Base-by-base conservation (phyloP, 1,140 invertebrate species). In the Calliopsis andreniformis region DNA sequence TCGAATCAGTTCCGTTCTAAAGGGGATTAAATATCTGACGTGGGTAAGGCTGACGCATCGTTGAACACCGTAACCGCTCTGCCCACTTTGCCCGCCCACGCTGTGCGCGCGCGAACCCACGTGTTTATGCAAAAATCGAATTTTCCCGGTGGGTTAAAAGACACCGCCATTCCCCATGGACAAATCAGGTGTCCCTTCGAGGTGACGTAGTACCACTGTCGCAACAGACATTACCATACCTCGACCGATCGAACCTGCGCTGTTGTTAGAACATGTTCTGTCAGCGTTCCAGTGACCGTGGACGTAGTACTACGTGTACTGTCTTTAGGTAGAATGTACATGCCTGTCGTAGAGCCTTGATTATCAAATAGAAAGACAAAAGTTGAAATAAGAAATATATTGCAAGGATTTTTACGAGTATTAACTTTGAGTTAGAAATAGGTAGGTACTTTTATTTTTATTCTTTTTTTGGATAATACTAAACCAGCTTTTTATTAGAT, bases 41-140 rank as follows among this genome's bases (percentile, higher is more conserved):
- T 25, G 28, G 18, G 28, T 23, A 68, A 61, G 12, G 56, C 61
- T 71, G 68, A 71, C 68, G 68, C 56, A 71, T 71, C 68, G 6
- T 61, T 18, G 45, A 71, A 62, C 68, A 51, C 68, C 43, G 68
- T 61, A 39, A 49, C 23, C 56, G 18, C 25, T 14, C 32, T 49
- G 56, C 56, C 68, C 56, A 58, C 43, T 45, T 45, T 18, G 28
- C 5, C 3, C 51, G 20, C 58, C 23, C 64, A 35, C 64, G 53
- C 64, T 3, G 10, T 39, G 49, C 18, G 39, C 20, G 0, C 35
- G 49, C 51, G 12, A 20, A 5, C 68, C 68, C 56, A 71, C 68
- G 43, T 62, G 56, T 71, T 62, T 71, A 71, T 71, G 68, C 68
- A 71, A 51, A 71, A 71, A 71, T 71, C 45, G 28, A 61, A 71